Evolutionary conservation across 1,140 invertebrate genomes (phyloP).

Genomic region (Thrips palmi): DNA sequence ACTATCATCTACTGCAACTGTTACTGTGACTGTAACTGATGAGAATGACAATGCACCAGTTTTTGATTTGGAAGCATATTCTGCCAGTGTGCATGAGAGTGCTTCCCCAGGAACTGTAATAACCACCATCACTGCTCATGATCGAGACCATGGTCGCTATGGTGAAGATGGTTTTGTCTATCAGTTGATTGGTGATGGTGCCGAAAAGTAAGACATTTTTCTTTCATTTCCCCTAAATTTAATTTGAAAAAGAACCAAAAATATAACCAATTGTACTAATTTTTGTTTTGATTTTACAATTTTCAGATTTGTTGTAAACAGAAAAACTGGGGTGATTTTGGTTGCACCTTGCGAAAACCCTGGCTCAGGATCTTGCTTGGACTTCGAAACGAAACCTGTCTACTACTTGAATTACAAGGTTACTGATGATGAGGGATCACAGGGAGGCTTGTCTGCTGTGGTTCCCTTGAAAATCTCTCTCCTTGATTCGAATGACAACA

Average conservation of each 20-base stretch:
- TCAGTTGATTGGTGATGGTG: slow-evolving; percentile 62
- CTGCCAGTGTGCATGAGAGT: slow-evolving; percentile 49
- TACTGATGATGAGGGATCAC: slow-evolving; percentile 66
- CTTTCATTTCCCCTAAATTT: not conserved
- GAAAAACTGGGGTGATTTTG: slow-evolving; percentile 58
- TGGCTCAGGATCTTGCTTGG: slow-evolving; percentile 48
- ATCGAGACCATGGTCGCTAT: slow-evolving; percentile 64
- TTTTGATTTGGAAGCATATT: slow-evolving; percentile 57
- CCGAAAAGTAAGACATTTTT: slow-evolving; percentile 33
- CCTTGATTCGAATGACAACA: slow-evolving; percentile 72
- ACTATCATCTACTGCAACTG: slow-evolving; percentile 68
- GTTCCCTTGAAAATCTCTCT: slow-evolving; percentile 62
- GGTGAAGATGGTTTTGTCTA: slow-evolving; percentile 70
- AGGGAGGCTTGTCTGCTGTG: slow-evolving; percentile 49
- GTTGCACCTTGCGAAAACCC: slow-evolving; percentile 55
- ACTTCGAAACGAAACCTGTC: slow-evolving; percentile 65
- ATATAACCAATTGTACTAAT: slow-evolving; percentile 1
- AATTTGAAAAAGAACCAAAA: not conserved
- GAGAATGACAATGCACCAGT: slow-evolving; percentile 79
- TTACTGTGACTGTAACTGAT: slow-evolving; percentile 65
- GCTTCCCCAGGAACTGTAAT: slow-evolving; percentile 49
- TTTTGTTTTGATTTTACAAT: slow-evolving; percentile 1
- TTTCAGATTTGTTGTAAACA: slow-evolving; percentile 54
- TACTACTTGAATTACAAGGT: slow-evolving; percentile 78
- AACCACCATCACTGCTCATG: slow-evolving; percentile 55